Evolutionary conservation across 2,113 vertebrate genomes (phyloP).

Genomic region (Notarius lentiginosus): DNA sequence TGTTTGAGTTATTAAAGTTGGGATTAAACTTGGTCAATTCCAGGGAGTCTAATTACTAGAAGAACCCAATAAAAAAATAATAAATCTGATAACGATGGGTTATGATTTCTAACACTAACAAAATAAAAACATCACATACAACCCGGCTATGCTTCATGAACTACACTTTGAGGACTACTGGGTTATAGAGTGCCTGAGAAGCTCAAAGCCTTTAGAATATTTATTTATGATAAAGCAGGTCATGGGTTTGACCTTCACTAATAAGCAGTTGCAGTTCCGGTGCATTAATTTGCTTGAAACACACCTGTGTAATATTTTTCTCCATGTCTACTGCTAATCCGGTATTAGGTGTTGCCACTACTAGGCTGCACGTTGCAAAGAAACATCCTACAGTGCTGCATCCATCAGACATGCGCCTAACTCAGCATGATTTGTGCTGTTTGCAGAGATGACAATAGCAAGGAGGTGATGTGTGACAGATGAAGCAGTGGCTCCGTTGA

Average conservation of each 20-base stretch:
- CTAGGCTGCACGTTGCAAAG: not conserved
- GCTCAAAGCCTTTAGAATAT: not conserved
- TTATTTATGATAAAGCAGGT: not conserved
- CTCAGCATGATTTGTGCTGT: slow-evolving; percentile 10
- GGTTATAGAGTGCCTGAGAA: not conserved
- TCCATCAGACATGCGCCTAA: not conserved
- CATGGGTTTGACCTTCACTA: not conserved
- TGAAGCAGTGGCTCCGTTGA: slow-evolving; percentile 14
- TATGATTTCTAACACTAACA: not conserved
- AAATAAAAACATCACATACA: not conserved
- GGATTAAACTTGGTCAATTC: not conserved
- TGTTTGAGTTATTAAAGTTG: not conserved
- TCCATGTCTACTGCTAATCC: not conserved
- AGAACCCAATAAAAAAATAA: not conserved
- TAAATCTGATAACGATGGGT: not conserved
- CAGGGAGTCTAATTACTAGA: not conserved
- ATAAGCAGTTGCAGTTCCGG: not conserved
- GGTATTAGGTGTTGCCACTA: not conserved
- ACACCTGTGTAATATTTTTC: not conserved
- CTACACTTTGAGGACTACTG: not conserved
- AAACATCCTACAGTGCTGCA: not conserved
- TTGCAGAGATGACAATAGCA: slow-evolving; percentile 20
- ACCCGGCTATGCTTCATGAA: not conserved
- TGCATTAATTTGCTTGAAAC: not conserved
- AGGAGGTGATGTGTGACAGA: slow-evolving; percentile 17